Evolutionary conservation across 2,888 invertebrate genomes (phyloP), one percentile per base, ranked within the genome.

Genomic region (Eristalis arbustorum): DNA sequence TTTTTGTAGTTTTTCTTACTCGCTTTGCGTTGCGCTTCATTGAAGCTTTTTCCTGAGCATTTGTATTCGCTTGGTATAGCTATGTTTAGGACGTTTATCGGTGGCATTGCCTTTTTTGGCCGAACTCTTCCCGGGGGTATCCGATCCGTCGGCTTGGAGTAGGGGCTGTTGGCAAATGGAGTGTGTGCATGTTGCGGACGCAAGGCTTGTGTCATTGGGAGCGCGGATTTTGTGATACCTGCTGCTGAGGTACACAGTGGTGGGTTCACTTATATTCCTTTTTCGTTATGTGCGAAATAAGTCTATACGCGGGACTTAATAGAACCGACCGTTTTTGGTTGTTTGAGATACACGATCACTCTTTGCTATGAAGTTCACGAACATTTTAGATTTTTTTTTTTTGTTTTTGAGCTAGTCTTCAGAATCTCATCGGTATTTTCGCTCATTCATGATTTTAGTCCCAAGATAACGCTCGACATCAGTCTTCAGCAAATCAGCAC

Each of bases 101-200:
- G 71, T 75, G 69, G 81, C 69, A 64, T 71, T 67, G 68, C 73
- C 73, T 73, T 80, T 78, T 74, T 73, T 73, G 80, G 80, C 49
- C 34, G 42, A 73, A 74, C 67, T 72, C 68, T 67, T 74, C 80
- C 73, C 67, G 73, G 73, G 80, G 80, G 78, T 78, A 72, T 78
- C 71, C 28, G 73, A 56, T 67, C 28, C 22, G 63, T 63, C 73
- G 62, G 56, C 56, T 80, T 73, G 56, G 68, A 62, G 37, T 73
- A 64, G 67, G 73, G 62, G 66, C 66, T 61, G 79, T 73, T 79
- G 72, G 72, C 63, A 73, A 80, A 80, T 73, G 62, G 68, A 80
- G 68, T 67, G 79, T 67, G 79, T 73, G 73, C 67, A 74, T 23
- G 37, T 49, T 61, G 23, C 18, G 59, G n/a, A 64, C 66, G 71